Conservation (phyloP, 2,113 vertebrate genomes). For the Glareola pratincola region DNA sequence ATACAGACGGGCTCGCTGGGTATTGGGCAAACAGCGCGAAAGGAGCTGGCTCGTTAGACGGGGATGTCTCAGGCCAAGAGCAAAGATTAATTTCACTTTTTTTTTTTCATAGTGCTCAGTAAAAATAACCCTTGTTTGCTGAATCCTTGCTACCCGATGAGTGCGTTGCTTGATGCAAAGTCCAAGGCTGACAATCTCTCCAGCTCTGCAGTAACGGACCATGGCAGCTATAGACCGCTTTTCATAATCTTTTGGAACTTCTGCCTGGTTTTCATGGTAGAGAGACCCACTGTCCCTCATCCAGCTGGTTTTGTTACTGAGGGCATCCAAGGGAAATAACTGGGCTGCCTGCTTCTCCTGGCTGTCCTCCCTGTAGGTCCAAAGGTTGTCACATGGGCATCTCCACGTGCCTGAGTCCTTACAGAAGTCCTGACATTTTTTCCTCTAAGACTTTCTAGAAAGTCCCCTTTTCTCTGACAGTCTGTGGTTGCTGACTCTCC, state of each 20-base stretch:
- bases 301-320: background rate
- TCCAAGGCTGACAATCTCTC: background rate
- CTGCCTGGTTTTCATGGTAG: background rate
- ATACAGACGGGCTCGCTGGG: background rate
- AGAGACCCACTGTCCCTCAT: background rate
- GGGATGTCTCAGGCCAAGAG: background rate
- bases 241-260: background rate
- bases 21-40: background rate
- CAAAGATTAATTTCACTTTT: background rate
- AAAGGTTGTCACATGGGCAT: background rate
- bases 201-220: background rate
- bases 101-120: background rate
- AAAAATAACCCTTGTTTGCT: background rate
- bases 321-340: background rate
- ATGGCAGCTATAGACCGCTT: background rate
- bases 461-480: background rate
- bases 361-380: background rate
- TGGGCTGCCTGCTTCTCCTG: background rate
- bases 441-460: background rate
- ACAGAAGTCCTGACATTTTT: background rate
- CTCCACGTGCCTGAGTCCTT: background rate
- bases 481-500: fast-evolving
- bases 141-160: background rate
- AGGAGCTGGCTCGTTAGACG: background rate
- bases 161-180: background rate